Evolutionary conservation across 2,888 invertebrate genomes (phyloP), one percentile per base, ranked within the genome.

Genomic region (Aricia artaxerxes): DNA sequence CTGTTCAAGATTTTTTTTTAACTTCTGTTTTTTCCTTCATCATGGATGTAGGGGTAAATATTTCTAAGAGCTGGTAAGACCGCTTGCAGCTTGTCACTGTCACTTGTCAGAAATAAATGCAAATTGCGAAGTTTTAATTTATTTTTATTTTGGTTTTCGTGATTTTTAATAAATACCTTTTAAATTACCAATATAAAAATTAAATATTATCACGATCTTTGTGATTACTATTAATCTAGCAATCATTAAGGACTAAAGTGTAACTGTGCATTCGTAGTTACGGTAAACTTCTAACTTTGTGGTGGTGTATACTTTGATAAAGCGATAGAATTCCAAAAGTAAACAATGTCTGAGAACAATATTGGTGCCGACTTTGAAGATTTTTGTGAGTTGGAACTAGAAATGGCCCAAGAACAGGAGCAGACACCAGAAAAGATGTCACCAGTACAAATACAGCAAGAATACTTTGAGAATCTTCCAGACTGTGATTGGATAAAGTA

Each of bases 401-500:
- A 61, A 73, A 78, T 40, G 44, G 60, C 61, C 57, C 9, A 6
- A 76, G 72, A 0, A 81, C 75, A 64, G 78, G 78, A 6, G 44
- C 24, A 57, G 35, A 38, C 57, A n/a, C 31, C 77, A 44, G 78
- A 64, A 61, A 80, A 40, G 16, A 79, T 90, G 61, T 87, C 92
- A 53, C 92, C 94, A 31, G 90, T 89, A 13, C 89, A 93, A 85
- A 89, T 95, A 85, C 96, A 96, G 83, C 95, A 95, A 84, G 90
- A 95, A 80, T 95, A 95, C 89, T 95, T 91, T 85, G 95, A 96
- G 86, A 93, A 94, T 84, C 87, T 96, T 75, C 94, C 95, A 1
- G 95, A 95, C 81, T 92, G 95, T 83, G 95, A 95, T 86, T 94
- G 94, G 94, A 89, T 93, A 2, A 92, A 91, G 94, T 94, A 85